Evolutionary conservation across 2,888 invertebrate genomes (phyloP), one percentile per base, ranked within the genome.

Genomic region (Pyrrhosoma nymphula): DNA sequence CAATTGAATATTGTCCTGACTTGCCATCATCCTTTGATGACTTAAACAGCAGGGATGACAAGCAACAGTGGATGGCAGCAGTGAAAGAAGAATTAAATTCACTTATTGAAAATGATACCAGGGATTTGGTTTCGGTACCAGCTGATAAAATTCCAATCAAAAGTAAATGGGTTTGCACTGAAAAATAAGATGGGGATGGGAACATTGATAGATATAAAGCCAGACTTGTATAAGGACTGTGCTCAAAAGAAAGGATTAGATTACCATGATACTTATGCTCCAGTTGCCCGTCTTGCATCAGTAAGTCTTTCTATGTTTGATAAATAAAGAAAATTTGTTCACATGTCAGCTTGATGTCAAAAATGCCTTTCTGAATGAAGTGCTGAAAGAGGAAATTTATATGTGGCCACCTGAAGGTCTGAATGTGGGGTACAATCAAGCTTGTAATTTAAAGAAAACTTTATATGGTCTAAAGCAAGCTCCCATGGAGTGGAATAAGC

Each of bases 201-300:
- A 30, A 95, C 47, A 56, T 39, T 56, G 56, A 56, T 16, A 82
- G 56, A 16, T 56, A 56, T 56, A 56, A 56, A 56, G 56, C 56
- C 56, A 56, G 63, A 47, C 63, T 95, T 39, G 95, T 95, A 60
- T 56, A 20, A 55, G 47, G 26, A 56, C 47, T 69, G 63, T 55
- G 47, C 39, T 26, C 95, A 95, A 55, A n/a, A 30, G 47, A 47
- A 95, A 88, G 95, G 95, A 18, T n/a, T 95, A 55, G 95, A 95
- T 35, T 95, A 95, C 60, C 26, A n/a, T 47, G 95, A 56, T 12
- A 56, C 56, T 56, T 56, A 56, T 56, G 56, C n/a, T 8, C 75
- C 75, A 14, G 75, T 75, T 14, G 30, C 30, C 10, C 10, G 30
- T 14, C 8, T 26, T 8, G 20, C 26, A 14, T 14, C 75, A 30